Base-by-base conservation (phyloP, 2,113 vertebrate genomes). In the Alouatta palliata region DNA sequence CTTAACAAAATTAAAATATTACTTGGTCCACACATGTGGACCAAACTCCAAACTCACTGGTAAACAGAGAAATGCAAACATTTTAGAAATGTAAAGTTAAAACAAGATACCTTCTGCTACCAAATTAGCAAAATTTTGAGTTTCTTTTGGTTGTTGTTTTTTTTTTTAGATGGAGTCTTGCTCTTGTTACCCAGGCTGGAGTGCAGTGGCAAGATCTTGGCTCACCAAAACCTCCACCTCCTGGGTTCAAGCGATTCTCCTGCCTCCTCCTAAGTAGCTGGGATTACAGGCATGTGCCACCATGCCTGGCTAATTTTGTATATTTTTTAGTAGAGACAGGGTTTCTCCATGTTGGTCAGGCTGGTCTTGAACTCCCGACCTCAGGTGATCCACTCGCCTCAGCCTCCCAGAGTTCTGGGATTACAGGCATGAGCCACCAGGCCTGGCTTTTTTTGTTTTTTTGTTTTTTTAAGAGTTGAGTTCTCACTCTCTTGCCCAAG, bases 41-140 rank as follows among this genome's bases (percentile, higher is more conserved):
- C 35, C 52, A 71, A 61, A 58, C 35, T 68, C 40, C 35, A 84
- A 64, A 85, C 40, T 89, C 27, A 85, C 40, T 92, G 70, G 64
- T 94, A 32, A 88, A 84, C 21, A 94, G 68, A 58, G 43, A 87
- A 79, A 47, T 87, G 23, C 20, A 91, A n/a, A 85, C 8, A 43
- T 96, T 86, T 92, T 96, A 85, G 47, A 94, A 89, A 92, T 77
- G 30, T 45, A 85, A 75, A 92, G 47, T 70, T 94, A 79, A 84
- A 95, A 45, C 40, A 86, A 54, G 49, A 45, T 86, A 52, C 6
- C 43, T 85, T 58, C 58, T 85, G 49, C 20, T 92, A 76, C 66
- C 90, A 82, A 77, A 66, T 94, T 85, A 86, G 35, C 21, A 89
- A 91, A 89, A 10, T 68, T 88, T 84, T 23, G 40, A 10, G 1